Evolutionary conservation across 2,797 vertebrate species (phyloP).

Genomic region (Vipera latastei): DNA sequence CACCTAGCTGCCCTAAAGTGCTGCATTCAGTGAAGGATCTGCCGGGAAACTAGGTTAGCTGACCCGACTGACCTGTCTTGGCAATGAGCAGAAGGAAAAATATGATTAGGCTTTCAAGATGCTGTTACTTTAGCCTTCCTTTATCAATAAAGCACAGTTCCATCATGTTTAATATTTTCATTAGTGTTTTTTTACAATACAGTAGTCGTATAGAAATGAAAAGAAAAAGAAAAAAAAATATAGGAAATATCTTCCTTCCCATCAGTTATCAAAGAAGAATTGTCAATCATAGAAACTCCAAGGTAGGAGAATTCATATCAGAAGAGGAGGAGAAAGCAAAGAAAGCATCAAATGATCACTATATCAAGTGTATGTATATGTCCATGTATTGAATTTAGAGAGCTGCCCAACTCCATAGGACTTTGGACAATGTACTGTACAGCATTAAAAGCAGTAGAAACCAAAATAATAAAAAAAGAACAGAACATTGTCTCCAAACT

Average conservation of each 20-base stretch:
- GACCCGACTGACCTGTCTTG: neutral
- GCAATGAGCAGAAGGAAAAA: neutral
- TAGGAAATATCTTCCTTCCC: neutral
- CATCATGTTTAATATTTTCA: neutral
- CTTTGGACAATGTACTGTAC: neutral
- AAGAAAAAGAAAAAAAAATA: neutral
- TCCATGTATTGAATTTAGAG: neutral
- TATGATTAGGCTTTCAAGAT: neutral
- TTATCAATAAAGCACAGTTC: neutral
- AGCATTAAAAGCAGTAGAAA: neutral
- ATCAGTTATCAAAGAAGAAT: neutral
- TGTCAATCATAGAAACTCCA: neutral
- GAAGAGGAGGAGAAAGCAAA: neutral
- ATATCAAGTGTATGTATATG: neutral
- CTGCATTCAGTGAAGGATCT: neutral
- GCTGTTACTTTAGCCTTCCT: neutral
- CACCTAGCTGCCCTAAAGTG: neutral
- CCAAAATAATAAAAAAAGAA: neutral
- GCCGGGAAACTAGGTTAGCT: neutral
- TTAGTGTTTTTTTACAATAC: neutral
- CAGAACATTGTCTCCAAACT: neutral
- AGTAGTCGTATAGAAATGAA: neutral
- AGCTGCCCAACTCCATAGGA: neutral
- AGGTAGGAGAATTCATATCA: neutral
- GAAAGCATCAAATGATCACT: neutral